Conservation (phyloP, 2,113 vertebrate genomes). For the Neoarius graeffei region DNA sequence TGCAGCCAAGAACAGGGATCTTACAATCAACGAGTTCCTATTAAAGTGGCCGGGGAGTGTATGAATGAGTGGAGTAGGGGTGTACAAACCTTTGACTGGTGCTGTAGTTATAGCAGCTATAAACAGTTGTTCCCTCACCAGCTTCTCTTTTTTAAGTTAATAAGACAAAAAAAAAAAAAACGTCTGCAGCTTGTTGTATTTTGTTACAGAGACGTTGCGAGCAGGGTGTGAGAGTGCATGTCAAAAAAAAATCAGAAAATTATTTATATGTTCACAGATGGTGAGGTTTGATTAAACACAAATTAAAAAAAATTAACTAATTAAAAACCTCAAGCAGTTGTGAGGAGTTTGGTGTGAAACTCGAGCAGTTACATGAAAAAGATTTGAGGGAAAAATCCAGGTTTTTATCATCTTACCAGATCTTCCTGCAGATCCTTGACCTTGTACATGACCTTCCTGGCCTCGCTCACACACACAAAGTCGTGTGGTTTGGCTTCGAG, state of each 20-base stretch:
- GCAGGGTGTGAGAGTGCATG: background rate
- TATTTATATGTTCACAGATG: background rate
- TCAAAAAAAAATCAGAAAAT: background rate
- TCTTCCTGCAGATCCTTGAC: conserved; percentile 57
- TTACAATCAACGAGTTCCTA: no score
- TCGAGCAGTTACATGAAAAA: background rate
- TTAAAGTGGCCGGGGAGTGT: no score
- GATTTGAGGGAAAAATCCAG: no score
- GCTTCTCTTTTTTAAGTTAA: background rate
- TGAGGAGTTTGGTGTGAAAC: background rate
- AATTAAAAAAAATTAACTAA: background rate
- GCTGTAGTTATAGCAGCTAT: background rate
- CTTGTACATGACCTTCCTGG: conserved; percentile 65
- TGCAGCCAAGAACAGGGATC: no score
- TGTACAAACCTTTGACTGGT: no score
- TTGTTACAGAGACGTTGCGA: no score
- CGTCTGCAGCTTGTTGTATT: background rate
- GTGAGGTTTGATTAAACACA: background rate
- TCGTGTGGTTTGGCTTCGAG: conserved; percentile 58
- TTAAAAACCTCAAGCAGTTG: background rate
- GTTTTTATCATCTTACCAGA: conserved; percentile 59
- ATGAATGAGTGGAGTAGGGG: no score
- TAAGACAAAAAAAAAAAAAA: background rate
- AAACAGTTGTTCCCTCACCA: background rate
- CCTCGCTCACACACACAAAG: conserved; percentile 66